A percentile compares a stretch with the other conserved stretches of the same genome.
Conservation (phyloP, 2,113 vertebrate genomes). For the Dasyprocta punctata region DNA sequence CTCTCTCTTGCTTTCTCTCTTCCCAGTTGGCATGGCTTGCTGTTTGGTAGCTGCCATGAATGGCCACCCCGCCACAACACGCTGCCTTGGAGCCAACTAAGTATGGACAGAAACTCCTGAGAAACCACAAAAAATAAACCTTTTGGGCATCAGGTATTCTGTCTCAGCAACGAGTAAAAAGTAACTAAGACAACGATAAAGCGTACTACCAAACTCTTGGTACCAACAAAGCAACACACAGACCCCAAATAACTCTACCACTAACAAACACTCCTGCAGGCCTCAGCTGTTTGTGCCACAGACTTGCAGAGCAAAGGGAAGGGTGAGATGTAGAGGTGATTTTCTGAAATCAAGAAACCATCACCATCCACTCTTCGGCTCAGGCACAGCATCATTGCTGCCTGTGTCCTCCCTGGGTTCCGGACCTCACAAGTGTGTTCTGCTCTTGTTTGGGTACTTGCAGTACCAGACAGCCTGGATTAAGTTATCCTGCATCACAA, state of each 20-base stretch:
- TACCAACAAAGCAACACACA: neutral
- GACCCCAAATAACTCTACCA: neutral
- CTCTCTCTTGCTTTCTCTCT: too few species aligned
- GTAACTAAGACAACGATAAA: too few species aligned
- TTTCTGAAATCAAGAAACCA: neutral
- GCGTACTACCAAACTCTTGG: accelerated
- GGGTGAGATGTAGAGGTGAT: neutral
- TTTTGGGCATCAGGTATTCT: too few species aligned
- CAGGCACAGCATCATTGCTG: accelerated
- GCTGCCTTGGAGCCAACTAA: too few species aligned
- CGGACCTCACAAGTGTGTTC: neutral
- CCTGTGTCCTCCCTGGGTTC: accelerated
- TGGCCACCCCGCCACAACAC: too few species aligned
- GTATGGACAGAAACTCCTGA: too few species aligned
- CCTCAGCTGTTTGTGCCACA: neutral
- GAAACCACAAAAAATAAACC: too few species aligned
- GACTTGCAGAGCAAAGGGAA: neutral
- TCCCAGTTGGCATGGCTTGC: too few species aligned
- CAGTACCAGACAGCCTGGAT: too few species aligned
- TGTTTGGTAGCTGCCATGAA: too few species aligned
- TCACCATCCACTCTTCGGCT: accelerated
- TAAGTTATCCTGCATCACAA: neutral
- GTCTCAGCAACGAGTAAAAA: too few species aligned
- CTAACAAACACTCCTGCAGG: neutral
- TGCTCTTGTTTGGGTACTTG: neutral